Evolutionary conservation across 2,797 vertebrate species (phyloP).

Genomic region (Dromococcyx pavoninus): DNA sequence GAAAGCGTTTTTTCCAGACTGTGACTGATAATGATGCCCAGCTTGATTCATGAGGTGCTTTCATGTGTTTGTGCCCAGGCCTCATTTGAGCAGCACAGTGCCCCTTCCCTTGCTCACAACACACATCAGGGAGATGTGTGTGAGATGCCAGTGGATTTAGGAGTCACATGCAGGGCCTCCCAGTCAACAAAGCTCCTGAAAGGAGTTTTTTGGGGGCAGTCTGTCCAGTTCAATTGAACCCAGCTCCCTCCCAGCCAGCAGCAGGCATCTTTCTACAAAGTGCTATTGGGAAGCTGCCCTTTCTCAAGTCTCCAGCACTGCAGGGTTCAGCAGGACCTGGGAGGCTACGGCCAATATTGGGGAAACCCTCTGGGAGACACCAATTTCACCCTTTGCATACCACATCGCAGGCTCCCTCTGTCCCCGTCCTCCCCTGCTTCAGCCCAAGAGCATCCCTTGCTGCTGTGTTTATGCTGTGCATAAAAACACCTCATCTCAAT

Average conservation of each 20-base stretch:
- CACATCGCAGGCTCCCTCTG: not conserved
- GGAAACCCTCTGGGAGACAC: not conserved
- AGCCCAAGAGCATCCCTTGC: not conserved
- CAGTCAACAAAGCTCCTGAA: not conserved
- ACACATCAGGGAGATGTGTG: fast-evolving
- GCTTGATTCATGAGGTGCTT: not conserved
- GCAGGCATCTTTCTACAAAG: not conserved
- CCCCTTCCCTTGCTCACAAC: not conserved
- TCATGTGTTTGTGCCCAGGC: not conserved
- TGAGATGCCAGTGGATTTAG: not conserved
- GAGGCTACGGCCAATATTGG: not conserved
- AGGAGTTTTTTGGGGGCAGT: not conserved
- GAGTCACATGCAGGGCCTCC: not conserved
- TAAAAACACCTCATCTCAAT: not conserved
- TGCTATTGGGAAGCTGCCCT: not conserved
- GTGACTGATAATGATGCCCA: not conserved
- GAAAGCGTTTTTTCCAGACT: conserved; percentile 30
- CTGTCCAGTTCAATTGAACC: not conserved
- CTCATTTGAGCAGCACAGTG: fast-evolving
- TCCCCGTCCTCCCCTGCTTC: not conserved
- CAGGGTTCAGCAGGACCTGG: not conserved
- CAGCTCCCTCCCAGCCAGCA: not conserved
- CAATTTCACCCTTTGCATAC: too few relatives aligned
- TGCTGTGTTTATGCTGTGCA: not conserved
- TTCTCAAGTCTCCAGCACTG: not conserved